Percentiles rank a stretch among this genome's conserved stretches.
phyloP scores from a whole-genome alignment of 2,797 vertebrate genomes.

The Pelochelys cantorii region DNA sequence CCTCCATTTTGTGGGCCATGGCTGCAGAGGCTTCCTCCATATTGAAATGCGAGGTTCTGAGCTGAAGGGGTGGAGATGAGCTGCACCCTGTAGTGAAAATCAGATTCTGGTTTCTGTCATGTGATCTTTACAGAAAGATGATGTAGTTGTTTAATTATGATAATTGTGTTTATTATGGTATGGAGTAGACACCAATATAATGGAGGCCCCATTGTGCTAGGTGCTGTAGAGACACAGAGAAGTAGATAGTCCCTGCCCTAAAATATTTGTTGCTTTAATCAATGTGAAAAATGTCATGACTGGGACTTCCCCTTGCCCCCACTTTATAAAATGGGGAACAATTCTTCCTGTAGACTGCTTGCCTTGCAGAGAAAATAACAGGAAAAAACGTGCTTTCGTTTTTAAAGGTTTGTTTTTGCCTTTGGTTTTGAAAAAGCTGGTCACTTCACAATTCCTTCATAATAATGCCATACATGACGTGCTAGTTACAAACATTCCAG shows the following conservation, averaged over 20 bases:
- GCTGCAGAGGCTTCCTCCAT: background rate
- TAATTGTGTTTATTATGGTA: fast-evolving
- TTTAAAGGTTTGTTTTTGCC: slow-evolving; percentile 56
- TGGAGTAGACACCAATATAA: fast-evolving
- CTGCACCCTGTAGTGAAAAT: background rate
- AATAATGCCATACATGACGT: slow-evolving; percentile 47
- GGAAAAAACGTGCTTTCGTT: slow-evolving; percentile 55
- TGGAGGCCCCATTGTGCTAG: fast-evolving
- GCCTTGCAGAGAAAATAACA: fast-evolving
- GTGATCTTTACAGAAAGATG: background rate
- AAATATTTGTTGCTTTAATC: background rate
- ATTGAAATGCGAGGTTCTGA: background rate
- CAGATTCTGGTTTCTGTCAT: fast-evolving
- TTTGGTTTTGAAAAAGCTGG: slow-evolving; percentile 43
- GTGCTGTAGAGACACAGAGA: background rate
- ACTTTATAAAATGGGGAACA: background rate
- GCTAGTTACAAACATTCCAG: slow-evolving; percentile 26
- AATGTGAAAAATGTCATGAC: background rate
- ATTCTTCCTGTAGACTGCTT: slow-evolving; percentile 29
- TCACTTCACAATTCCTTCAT: slow-evolving; percentile 57
- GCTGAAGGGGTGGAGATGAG: background rate
- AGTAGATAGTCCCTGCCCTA: background rate
- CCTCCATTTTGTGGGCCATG: fast-evolving
- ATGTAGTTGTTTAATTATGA: background rate
- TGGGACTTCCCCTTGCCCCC: background rate